Conservation (phyloP, 2,888 invertebrate genomes). For the Drosophila colorata region DNA sequence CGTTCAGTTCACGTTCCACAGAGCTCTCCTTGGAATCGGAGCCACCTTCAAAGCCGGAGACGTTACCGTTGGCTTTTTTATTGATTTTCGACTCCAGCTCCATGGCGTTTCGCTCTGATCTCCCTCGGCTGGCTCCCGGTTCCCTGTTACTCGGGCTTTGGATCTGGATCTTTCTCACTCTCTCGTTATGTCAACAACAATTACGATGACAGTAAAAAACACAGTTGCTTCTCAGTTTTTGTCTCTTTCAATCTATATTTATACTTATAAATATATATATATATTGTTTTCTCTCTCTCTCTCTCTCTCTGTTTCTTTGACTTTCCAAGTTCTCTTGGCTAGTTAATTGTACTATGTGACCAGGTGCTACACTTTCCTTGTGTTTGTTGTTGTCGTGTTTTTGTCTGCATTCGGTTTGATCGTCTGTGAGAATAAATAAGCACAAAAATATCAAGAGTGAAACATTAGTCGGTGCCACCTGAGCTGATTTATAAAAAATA, state of each 20-base stretch:
- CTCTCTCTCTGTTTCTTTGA: background rate
- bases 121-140: background rate
- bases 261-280: background rate
- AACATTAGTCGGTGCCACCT: constrained; percentile 23
- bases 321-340: constrained; percentile 10
- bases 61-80: constrained; percentile 64
- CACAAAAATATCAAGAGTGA: constrained; percentile 10
- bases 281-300: constrained; percentile 11
- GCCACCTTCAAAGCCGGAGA: constrained; percentile 31
- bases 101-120: constrained; percentile 49
- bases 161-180: background rate
- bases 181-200: background rate
- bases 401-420: background rate
- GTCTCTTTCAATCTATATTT: background rate
- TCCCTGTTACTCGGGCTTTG: background rate
- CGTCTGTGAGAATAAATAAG: background rate
- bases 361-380: constrained; percentile 63
- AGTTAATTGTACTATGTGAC: constrained; percentile 65
- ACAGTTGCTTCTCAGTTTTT: constrained; percentile 6
- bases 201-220: constrained; percentile 12
- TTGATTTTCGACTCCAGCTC: constrained; percentile 67
- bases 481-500: background rate
- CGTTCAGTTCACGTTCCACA: constrained; percentile 83
- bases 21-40: constrained; percentile 83
- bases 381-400: constrained; percentile 6